Evolutionary conservation across 30 jellyfish, hydroid and myxozoan genomes (phyloP), one percentile per base, ranked within the genome.

Genomic region (Hydractinia echinata): DNA sequence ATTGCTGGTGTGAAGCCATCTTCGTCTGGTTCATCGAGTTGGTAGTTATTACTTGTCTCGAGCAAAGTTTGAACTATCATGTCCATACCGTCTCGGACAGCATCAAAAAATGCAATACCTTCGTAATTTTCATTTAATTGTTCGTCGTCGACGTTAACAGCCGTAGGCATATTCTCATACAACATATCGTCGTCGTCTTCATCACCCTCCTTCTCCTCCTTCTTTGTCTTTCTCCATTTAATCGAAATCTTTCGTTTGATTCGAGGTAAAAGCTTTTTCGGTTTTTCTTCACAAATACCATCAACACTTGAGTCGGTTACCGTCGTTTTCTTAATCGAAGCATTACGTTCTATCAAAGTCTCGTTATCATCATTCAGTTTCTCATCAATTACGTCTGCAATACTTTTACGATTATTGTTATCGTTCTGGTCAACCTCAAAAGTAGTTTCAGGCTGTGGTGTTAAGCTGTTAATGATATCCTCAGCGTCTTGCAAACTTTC

Each of bases 1-100:
- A 85, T 85, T 14, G 71, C 81, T 54, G 95, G 93, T 20, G 95
- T 85, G 76, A 85, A 68, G 49, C 95, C 95, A 66, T 85, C 76
- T 14, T 85, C 82, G 58, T 85, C 95, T 4, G 81, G 81, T 10
- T 44, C 30, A 20, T 85, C 83, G 49, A 85, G 80, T 14, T 85
- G 89, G 15, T 88, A 58, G 18, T 56, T 56, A 10, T 86, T 84
- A 56, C 95, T 86, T 15, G 95, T 79, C 53, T 79, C 94, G 15
- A 85, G 88, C 76, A 85, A 67, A 20, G 89, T 67, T 61, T 80
- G 87, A 7, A 80, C 87, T 39, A 80, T 80, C 87, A 80, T 80
- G 7, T 80, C 87, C 83, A 80, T 61, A 44, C 87, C 87, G 83
- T 80, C 87, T 7, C 87, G 80, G 13, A 80, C 87, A 5, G 87